Base-by-base conservation (phyloP, 2,888 invertebrate genomes). In the Selenia dentaria region DNA sequence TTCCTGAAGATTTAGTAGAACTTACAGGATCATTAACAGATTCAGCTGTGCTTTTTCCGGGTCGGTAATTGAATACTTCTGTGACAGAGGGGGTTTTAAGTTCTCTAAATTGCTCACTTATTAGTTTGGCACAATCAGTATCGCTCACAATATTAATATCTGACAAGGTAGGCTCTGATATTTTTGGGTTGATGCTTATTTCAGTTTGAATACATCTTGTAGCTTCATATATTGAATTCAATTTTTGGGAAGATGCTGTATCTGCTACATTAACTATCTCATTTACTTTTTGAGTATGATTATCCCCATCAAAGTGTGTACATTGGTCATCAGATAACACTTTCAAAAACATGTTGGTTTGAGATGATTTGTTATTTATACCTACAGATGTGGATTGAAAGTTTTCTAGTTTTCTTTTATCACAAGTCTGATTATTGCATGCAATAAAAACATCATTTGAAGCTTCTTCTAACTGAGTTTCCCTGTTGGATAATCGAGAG, bases 131-230 rank as follows among this genome's bases (percentile, higher is more conserved):
- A 36, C 77, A 78, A 25, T 80, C 69, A 16, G 54, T 42, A 16
- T 77, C 71, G 50, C 55, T 68, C 0, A 89, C 53, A 32, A 87
- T 74, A 32, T 71, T 75, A 13, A 90, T 77, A 62, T 89, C 86
- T 31, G 81, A 71, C 40, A 86, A 58, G 10, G 74, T 70, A 0
- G 89, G 86, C 51, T 89, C 85, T 2, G 84, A 69, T 52, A 87
- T 79, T 61, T 70, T 79, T 2, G 90, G 89, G 52, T 88, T 64
- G 24, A 90, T 83, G 55, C 83, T 87, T 14, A 90, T 85, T 64
- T 88, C 86, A 13, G 90, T 90, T 66, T 90, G 90, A 12, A 82
- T 67, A 24, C 73, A 80, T 59, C 83, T 76, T 12, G 83, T 81
- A 14, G 75, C 74, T 64, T 84, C 84, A 43, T 64, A 52, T 8